Evolutionary conservation across 2,797 vertebrate species (phyloP), one percentile per base, ranked within the genome.

Genomic region (Darevskia nairensis): DNA sequence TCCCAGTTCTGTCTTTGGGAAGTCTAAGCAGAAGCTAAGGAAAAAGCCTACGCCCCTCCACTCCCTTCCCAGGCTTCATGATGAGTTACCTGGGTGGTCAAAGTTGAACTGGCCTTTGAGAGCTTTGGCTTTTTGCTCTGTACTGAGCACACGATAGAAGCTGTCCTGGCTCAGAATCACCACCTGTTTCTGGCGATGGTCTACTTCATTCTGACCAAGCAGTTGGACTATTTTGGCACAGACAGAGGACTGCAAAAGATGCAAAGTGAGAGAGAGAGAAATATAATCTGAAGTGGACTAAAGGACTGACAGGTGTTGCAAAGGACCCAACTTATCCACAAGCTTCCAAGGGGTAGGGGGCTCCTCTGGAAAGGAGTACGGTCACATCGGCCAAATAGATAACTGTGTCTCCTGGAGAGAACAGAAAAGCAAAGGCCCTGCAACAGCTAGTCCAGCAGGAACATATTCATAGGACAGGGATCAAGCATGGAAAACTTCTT

Each of bases 41-140:
- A 39, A 7, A 5, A 64, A 86, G 35, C 35, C 76, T 27, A 41
- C 35, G 9, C 2, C n/a, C 1, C 86, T 64, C 88, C 44, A 59
- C 25, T 39, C 75, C 88, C 90, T 46, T 0, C 0, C n/a, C 59
- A 94, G 79, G 76, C 66, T 27, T 82, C 72, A 17, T 0, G 23
- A 8, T 64, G 17, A 82, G 92, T 96, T 96, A 99, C 99, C 98
- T 96, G 99, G 99, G 96, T 99, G 99, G 95, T 99, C 99, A 87
- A 99, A 99, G 96, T 99, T 99, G 97, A 98, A 99, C 90, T 99
- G 99, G 93, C 99, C 99, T 96, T 98, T 99, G 27, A 97, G 93
- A 0, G 98, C 98, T 95, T 98, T 99, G 94, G 97, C 97, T 95
- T 99, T 99, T 97, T 99, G 99, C 93, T 99, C 99, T 0, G 98